Conservation (phyloP, 2,797 vertebrate genomes). For the Cyprinodon diabolis region DNA sequence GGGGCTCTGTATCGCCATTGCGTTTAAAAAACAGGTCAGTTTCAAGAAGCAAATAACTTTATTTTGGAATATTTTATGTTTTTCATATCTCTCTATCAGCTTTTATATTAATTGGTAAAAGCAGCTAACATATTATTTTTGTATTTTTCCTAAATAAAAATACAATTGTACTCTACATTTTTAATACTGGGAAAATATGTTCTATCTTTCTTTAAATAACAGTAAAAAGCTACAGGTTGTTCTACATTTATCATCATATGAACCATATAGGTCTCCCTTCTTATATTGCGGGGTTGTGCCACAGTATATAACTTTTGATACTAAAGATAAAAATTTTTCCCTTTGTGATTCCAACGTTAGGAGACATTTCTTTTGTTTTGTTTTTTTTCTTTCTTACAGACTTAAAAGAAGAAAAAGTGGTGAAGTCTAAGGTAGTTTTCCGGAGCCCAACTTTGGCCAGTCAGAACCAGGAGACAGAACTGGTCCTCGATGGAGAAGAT, state of each 20-base stretch:
- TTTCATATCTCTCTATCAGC: neutral
- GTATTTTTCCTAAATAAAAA: neutral
- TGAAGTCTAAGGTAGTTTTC: constrained; percentile 88
- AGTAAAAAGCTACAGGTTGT: neutral
- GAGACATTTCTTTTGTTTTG: constrained; percentile 6
- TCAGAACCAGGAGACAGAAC: constrained; percentile 90
- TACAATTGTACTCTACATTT: neutral
- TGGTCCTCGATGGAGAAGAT: constrained; percentile 94
- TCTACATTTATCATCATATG: neutral
- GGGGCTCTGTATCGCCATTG: neutral
- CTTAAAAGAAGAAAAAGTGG: constrained; percentile 86
- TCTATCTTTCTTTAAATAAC: neutral
- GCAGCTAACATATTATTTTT: neutral
- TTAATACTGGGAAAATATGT: neutral
- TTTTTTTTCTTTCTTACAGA: constrained; percentile 70
- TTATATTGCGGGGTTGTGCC: too few relatives aligned
- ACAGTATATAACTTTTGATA: too few relatives aligned
- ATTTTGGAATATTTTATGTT: neutral
- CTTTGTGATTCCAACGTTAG: constrained; percentile 16
- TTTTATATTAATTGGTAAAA: neutral
- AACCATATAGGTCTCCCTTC: neutral
- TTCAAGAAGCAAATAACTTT: neutral
- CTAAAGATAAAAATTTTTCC: neutral
- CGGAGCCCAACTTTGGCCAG: constrained; percentile 85
- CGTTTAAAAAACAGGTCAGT: neutral